A percentile compares a stretch with the other conserved stretches of the same genome.
Evolutionary conservation across 2,113 vertebrate species (phyloP).

Genomic region (Mastomys natalensis): DNA sequence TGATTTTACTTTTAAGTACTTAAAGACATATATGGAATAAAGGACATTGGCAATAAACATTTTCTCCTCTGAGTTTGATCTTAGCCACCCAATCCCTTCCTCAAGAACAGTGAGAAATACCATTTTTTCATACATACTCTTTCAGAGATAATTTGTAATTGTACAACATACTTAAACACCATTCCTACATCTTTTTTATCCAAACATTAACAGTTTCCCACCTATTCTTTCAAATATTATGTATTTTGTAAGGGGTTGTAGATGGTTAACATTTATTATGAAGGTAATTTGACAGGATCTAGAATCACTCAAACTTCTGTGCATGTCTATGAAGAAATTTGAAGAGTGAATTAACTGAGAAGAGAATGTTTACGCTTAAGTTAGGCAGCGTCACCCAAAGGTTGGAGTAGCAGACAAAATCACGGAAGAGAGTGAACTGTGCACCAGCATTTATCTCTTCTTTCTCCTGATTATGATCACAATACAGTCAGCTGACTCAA

Average conservation of each 20-base stretch:
- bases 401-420: neutral
- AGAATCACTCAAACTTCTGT: neutral
- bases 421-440: neutral
- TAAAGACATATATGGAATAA: neutral
- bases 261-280: neutral
- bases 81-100: neutral
- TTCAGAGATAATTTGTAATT: neutral
- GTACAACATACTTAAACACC: neutral
- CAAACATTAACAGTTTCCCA: neutral
- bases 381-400: neutral
- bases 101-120: neutral
- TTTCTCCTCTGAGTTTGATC: neutral
- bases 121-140: neutral
- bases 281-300: neutral
- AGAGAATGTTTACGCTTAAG: no score
- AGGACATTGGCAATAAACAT: neutral
- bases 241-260: neutral
- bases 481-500: neutral
- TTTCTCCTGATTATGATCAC: neutral
- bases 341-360: neutral
- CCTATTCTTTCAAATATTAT: neutral
- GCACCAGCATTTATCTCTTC: neutral
- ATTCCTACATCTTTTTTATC: neutral
- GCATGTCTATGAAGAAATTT: neutral
- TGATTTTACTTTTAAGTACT: conserved; percentile 20